Base-by-base conservation (phyloP, 2,113 vertebrate species). In the Myotis lucifugus region DNA sequence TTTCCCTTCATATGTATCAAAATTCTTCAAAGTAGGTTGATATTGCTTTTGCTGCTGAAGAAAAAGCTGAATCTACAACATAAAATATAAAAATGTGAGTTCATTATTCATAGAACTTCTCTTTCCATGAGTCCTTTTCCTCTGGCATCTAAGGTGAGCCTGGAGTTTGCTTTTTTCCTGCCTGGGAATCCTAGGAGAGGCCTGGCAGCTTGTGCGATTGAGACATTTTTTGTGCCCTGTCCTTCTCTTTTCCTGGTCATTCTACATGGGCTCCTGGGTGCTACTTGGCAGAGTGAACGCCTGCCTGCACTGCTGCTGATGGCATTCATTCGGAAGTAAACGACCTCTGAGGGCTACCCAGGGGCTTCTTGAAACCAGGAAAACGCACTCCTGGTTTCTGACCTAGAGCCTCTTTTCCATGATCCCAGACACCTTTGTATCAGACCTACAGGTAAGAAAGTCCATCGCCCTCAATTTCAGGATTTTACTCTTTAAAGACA, bases 21-120 rank as follows among this genome's bases (percentile, higher is more conserved):
- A 96, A 77, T 83, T 96, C 73, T 90, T 96, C 88, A 85, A 85
- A 93, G 76, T 42, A 81, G 54, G 34, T 73, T 90, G 93, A 81
- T 79, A 88, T 96, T 97, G 37, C 70, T 92, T 78, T 94, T 87
- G 27, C 61, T 86, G 74, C 64, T 23, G 34, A 90, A 84, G 79
- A 89, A 87, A 85, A 74, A 42, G n/a, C 14, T 81, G 67, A 82
- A 88, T 46, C 50, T 25, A 89, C 46, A 90, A 50, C 66, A 84
- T 96, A 74, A 94, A 96, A 93, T 87, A 91, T 89, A 91, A 81
- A 93, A 42, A 64, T 83, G 37, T 11, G 2, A 70, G 78, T 94
- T 90, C 52, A 93, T 96, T 92, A 94, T 93, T 97, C 77, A 95
- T 76, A 91, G 86, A 81, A 79, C 93, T 92, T 90, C 91, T 69